Conservation (phyloP, 2,113 vertebrate genomes). For the Columbina picui region DNA sequence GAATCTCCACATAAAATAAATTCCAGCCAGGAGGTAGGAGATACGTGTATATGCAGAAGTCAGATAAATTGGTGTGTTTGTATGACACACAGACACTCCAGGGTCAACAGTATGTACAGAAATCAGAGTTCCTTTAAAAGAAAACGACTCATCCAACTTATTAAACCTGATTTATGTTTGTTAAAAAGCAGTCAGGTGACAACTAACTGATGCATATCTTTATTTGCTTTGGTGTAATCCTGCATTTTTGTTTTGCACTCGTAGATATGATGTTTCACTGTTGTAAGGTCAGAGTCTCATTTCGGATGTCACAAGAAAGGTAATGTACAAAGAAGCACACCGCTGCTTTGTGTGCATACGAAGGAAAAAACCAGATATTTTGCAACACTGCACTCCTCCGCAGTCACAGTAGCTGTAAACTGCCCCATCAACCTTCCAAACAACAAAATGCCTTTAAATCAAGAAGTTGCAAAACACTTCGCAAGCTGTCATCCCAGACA, state of each 20-base stretch:
- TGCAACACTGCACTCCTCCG: background rate
- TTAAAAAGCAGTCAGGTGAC: constrained; percentile 62
- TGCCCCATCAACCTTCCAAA: background rate
- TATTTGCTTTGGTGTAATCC: constrained; percentile 69
- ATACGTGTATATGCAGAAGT: background rate
- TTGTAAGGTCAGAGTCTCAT: constrained; percentile 63
- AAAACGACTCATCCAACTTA: background rate
- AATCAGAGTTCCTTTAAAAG: background rate
- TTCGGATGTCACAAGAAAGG: constrained; percentile 36
- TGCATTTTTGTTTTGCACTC: constrained; percentile 49
- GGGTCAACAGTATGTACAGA: background rate
- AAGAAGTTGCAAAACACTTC: background rate
- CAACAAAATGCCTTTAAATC: constrained; percentile 8
- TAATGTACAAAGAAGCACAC: background rate
- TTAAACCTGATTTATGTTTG: constrained; percentile 61
- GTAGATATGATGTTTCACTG: background rate
- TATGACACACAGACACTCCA: background rate
- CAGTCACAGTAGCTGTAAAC: background rate
- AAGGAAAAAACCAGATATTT: background rate
- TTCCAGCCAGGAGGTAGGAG: background rate
- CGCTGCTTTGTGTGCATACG: constrained; percentile 17
- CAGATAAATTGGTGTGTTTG: constrained; percentile 4
- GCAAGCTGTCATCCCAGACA: background rate
- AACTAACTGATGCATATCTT: constrained; percentile 47
- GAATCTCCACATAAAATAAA: constrained; percentile 23